A percentile compares a stretch with the other conserved stretches of the same genome.
These are phyloP conservation scores for Drosophila bifasciata DNA, from an alignment of 1,140 invertebrate genomes.

Conservation along the genomic window DNA sequence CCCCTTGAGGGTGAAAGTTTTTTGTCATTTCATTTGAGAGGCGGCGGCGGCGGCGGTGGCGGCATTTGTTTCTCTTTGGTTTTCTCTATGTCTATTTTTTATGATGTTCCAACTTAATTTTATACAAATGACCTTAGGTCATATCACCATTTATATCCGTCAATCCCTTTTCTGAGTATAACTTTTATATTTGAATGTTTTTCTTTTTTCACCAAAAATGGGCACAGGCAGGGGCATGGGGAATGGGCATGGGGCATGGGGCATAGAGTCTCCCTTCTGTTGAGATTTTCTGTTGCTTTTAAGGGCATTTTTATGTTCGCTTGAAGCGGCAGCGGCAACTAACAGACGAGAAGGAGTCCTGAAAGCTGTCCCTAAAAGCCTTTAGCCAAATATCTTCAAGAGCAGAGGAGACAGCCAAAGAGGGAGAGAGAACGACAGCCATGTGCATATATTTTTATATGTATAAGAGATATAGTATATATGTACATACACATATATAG, in stretches of 20 bases:
- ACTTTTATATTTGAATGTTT: conserved; percentile 80
- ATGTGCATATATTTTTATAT: conserved; percentile 53
- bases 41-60: too few relatives aligned
- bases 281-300: conserved; percentile 61
- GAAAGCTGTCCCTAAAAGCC: conserved; percentile 75
- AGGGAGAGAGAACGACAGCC: conserved; percentile 38
- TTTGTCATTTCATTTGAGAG: conserved; percentile 22
- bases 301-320: conserved; percentile 80
- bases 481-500: conserved; percentile 17
- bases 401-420: conserved; percentile 35
- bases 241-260: neutral
- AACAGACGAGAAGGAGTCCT: conserved; percentile 56
- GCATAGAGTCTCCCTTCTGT: conserved; percentile 21
- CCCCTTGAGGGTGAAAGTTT: conserved; percentile 27
- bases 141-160: conserved; percentile 83
- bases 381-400: conserved; percentile 80
- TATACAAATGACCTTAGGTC: conserved; percentile 82
- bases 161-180: conserved; percentile 78
- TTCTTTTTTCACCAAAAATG: conserved; percentile 33
- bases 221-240: too few relatives aligned
- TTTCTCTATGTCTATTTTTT: conserved; percentile 55
- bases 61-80: conserved; percentile 17
- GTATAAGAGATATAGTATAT: conserved; percentile 15
- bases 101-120: conserved; percentile 82
- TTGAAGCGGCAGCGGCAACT: conserved; percentile 67